Evolutionary conservation across 37 sponge, comb jelly and placozoan species (phyloP).

Genomic region (Cladorhizidae sp.): DNA sequence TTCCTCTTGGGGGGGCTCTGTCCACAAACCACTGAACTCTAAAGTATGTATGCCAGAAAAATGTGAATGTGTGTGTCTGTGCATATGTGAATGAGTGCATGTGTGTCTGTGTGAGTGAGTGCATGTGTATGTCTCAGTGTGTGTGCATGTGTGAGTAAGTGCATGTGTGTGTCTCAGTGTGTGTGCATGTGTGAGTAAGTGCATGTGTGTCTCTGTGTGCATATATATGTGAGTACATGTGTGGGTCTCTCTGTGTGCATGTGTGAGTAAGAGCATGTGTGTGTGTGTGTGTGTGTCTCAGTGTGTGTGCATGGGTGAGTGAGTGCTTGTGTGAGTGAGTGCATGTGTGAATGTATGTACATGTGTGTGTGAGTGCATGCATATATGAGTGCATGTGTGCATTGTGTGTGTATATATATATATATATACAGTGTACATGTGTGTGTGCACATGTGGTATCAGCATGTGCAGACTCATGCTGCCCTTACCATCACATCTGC

Average conservation of each 20-base stretch:
- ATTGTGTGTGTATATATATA: not conserved
- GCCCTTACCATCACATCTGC: not conserved
- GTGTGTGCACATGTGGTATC: not conserved
- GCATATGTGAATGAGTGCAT: no score
- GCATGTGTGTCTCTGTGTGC: not conserved
- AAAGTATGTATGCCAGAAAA: not conserved
- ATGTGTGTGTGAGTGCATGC: not conserved
- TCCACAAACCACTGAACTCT: not conserved
- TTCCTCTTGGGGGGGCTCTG: conserved; percentile 38
- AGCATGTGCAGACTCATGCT: not conserved
- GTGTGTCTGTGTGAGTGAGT: no score
- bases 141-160: not conserved
- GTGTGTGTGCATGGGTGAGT: no score
- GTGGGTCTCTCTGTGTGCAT: no score
- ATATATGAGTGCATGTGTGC: not conserved
- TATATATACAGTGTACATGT: not conserved
- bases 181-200: not conserved
- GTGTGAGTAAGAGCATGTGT: no score
- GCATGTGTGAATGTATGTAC: not conserved
- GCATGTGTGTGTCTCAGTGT: no score
- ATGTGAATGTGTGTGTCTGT: not conserved
- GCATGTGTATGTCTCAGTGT: not conserved
- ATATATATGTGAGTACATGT: not conserved
- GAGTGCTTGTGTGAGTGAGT: no score
- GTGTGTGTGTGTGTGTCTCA: not conserved